Base-by-base conservation (phyloP, 2,113 vertebrate genomes). In the Dolichallabes microphthalmus region DNA sequence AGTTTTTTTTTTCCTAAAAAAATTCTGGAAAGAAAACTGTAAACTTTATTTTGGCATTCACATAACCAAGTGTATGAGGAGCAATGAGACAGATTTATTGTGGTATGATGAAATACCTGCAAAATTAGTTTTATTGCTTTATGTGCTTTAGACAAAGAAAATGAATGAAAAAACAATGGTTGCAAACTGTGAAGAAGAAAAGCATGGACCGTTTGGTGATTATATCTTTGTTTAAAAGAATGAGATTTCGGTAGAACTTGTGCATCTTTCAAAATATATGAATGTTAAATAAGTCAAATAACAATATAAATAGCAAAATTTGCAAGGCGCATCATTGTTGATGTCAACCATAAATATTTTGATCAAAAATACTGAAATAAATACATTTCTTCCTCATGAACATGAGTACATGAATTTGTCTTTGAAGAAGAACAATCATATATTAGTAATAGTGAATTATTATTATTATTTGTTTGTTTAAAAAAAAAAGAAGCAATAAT, bases 41-140 rank as follows among this genome's bases (percentile, higher is more conserved):
- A 99, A 99, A 99, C 97, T 97, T 98, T 95, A 94, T 97, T 99
- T 99, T 99, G 97, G 97, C 97, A 96, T 98, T 97, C 95, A 98
- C 96, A 96, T 96, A 94, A 95, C 95, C 92, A 95, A 97, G 93
- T 90, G 88, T 95, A 95, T 96, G 95, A 93, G 94, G 95, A 95
- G 96, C 93, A 93, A 94, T 91, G 95, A 95, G 94, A 94, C 92
- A 93, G 93, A 94, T 92, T 85, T 94, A 94, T 93, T 95, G 94
- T 91, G 92, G 93, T 80, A 92, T 94, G 94, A 95, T 94, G 92
- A 92, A 95, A 95, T 96, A 97, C 94, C 95, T 95, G 94, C 90
- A 92, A 93, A 96, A 97, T 95, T 92, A 95, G 92, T 95, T 98
- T 79, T 98, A 97, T 99, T 99, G 97, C 98, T 98, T 96, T 95